These are phyloP conservation scores for Anthonomus grandis DNA, from an alignment of 1,140 invertebrate genomes.

Conservation along the genomic window DNA sequence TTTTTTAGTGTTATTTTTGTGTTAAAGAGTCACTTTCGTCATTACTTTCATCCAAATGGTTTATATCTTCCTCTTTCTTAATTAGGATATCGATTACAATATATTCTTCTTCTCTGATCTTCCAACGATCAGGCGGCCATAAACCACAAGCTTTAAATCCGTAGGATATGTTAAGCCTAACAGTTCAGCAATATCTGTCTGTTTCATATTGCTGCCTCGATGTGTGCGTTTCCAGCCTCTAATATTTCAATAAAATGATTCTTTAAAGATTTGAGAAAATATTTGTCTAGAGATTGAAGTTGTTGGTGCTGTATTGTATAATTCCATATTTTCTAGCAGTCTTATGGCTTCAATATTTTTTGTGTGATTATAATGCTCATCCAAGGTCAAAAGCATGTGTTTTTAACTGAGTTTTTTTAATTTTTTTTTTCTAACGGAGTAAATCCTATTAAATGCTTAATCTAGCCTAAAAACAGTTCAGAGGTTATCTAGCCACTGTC, in stretches of 20 bases:
- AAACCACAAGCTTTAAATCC: too few relatives aligned
- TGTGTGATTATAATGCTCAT: background rate
- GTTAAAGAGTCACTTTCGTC: too few relatives aligned
- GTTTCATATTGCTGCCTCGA: too few relatives aligned
- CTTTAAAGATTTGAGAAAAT: background rate
- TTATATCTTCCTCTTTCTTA: background rate
- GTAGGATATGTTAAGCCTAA: too few relatives aligned
- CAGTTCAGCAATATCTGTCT: constrained; percentile 2
- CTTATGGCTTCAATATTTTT: too few relatives aligned
- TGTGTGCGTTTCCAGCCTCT: background rate
- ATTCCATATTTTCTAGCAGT: background rate
- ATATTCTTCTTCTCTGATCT: too few relatives aligned
- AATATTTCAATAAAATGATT: background rate
- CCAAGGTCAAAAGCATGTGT: background rate
- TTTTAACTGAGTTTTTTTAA: too few relatives aligned
- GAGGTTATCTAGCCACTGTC: constrained; percentile 2
- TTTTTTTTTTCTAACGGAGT: too few relatives aligned
- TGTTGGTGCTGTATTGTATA: too few relatives aligned
- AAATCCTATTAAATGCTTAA: too few relatives aligned
- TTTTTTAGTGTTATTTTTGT: background rate
- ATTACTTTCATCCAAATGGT: background rate
- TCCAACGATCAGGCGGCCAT: background rate
- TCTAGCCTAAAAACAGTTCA: background rate
- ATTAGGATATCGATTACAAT: background rate
- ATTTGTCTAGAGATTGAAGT: too few relatives aligned